Conservation (phyloP, 2,797 vertebrate genomes). For the Rhabdophis nuchalis region DNA sequence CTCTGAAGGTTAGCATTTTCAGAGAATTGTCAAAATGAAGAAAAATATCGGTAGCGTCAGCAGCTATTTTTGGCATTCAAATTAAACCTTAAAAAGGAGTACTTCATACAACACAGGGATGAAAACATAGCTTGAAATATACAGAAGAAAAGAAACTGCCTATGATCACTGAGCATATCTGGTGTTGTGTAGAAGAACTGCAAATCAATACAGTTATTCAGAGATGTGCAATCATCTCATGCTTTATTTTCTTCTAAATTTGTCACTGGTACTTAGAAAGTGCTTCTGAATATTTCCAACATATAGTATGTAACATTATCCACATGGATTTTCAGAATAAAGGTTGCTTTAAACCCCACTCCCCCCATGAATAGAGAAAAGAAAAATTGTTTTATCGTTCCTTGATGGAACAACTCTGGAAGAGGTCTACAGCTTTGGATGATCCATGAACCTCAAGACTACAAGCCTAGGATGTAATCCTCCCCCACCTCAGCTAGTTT, state of each 20-base stretch:
- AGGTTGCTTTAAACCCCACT: background rate
- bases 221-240: background rate
- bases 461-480: background rate
- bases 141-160: background rate
- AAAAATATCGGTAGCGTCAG: background rate
- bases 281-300: background rate
- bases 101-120: background rate
- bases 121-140: background rate
- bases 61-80: background rate
- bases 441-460: background rate
- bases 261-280: background rate
- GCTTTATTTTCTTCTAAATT: background rate
- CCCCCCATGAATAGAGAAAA: background rate
- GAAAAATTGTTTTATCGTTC: background rate
- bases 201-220: background rate
- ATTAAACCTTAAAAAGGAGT: background rate
- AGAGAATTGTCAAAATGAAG: background rate
- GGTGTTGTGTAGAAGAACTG: background rate
- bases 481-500: background rate
- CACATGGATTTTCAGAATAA: background rate
- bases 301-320: background rate
- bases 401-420: background rate
- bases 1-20: background rate
- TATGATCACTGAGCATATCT: background rate
- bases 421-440: background rate